phyloP scores from a whole-genome alignment of 2,113 vertebrate genomes.

The Macrotus californicus region DNA sequence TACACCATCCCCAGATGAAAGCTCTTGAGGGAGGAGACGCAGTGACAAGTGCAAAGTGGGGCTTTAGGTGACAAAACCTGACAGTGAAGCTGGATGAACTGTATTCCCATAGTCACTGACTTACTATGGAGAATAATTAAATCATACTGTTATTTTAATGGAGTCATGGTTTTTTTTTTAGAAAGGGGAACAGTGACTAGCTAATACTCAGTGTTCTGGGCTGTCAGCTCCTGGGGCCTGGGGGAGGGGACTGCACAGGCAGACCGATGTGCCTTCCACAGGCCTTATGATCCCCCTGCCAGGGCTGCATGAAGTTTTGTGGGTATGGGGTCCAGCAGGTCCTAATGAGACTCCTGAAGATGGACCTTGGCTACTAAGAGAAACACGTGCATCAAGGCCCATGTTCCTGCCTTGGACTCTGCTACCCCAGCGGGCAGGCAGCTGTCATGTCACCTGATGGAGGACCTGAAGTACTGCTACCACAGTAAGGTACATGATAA shows the following conservation, averaged over 20 bases:
- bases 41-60: background rate
- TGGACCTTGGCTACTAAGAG: background rate
- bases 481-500: background rate
- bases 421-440: background rate
- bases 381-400: background rate
- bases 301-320: background rate
- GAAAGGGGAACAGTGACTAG: background rate
- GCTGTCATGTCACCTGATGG: background rate
- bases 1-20: background rate
- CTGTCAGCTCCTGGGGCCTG: background rate
- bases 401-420: background rate
- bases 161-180: background rate
- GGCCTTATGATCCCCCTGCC: background rate
- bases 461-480: too few species aligned
- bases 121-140: slow-evolving; percentile 52
- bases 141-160: slow-evolving; percentile 59
- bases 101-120: background rate
- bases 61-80: background rate
- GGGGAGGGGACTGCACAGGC: too few species aligned
- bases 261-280: background rate
- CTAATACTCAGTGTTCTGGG: slow-evolving; percentile 30
- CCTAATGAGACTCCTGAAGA: background rate
- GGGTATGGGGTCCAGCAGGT: background rate
- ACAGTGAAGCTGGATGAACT: slow-evolving; percentile 26
- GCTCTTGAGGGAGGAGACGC: background rate